Evolutionary conservation across 2,797 vertebrate species (phyloP).

Genomic region (Labroides dimidiatus): DNA sequence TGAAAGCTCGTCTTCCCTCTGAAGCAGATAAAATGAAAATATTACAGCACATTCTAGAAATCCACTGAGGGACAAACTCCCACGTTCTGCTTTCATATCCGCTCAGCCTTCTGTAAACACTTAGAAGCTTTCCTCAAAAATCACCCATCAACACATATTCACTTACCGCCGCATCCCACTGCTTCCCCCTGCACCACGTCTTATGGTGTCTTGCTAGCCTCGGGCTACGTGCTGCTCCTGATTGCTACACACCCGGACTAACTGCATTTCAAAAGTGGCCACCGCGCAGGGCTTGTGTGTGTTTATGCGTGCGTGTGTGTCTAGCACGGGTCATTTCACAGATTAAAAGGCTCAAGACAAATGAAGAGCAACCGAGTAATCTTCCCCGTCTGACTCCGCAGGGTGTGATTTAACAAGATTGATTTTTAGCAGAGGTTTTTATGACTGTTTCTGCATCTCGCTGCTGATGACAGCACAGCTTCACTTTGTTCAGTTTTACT

Average conservation of each 20-base stretch:
- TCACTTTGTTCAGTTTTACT: slow-evolving; percentile 18
- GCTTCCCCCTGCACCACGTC: slow-evolving; percentile 42
- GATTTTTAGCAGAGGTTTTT: slow-evolving; percentile 55
- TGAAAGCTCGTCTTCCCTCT: slow-evolving; percentile 65
- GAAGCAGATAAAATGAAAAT: slow-evolving; percentile 71
- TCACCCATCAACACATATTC: slow-evolving; percentile 63
- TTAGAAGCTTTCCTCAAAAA: slow-evolving; percentile 64
- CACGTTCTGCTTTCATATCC: slow-evolving; percentile 71
- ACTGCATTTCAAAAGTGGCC: slow-evolving; percentile 67
- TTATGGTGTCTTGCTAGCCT: slow-evolving; percentile 57
- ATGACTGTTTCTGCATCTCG: slow-evolving; percentile 46
- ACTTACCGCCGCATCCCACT: slow-evolving; percentile 35
- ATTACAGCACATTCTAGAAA: slow-evolving; percentile 63
- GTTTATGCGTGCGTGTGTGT: slow-evolving; percentile 18
- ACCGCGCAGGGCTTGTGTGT: slow-evolving; percentile 38
- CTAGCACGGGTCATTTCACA: slow-evolving; percentile 51
- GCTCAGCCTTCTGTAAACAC: slow-evolving; percentile 71
- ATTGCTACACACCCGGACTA: slow-evolving; percentile 58
- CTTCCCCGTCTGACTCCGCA: slow-evolving; percentile 28
- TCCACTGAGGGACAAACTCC: slow-evolving; percentile 72
- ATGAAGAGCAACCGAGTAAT: slow-evolving; percentile 54
- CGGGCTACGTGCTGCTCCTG: slow-evolving; percentile 67
- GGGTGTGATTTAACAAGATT: slow-evolving; percentile 64
- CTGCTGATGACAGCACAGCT: slow-evolving; percentile 32
- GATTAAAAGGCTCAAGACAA: slow-evolving; percentile 65